Percentiles rank a stretch among this genome's conserved stretches.
These are phyloP conservation scores for Alethe castanea DNA, from an alignment of 2,113 vertebrate genomes.

Conservation along the genomic window DNA sequence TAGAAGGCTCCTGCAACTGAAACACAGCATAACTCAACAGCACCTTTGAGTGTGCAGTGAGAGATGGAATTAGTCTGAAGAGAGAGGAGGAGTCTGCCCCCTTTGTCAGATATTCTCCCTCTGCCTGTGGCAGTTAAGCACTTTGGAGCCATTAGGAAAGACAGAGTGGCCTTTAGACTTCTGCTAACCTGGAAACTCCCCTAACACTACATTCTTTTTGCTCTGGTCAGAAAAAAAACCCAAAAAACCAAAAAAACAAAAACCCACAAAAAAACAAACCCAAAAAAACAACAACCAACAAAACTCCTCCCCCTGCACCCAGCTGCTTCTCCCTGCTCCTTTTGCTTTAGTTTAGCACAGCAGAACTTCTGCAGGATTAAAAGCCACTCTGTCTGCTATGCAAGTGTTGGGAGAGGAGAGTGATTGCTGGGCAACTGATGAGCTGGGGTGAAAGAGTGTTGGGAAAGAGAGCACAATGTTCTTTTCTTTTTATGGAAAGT, in stretches of 20 bases:
- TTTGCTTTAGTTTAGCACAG: neutral
- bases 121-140: neutral
- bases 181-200: neutral
- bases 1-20: neutral
- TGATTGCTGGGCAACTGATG: conserved; percentile 54
- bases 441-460: conserved; percentile 42
- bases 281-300: neutral
- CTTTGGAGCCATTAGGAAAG: neutral
- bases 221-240: neutral
- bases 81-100: neutral
- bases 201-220: neutral
- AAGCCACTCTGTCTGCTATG: neutral
- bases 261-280: neutral
- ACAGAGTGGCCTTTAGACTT: neutral
- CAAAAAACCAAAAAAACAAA: neutral
- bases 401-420: conserved; percentile 17
- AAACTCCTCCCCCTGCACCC: neutral
- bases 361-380: conserved; percentile 1
- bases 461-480: conserved; percentile 59
- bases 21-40: neutral
- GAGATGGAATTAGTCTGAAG: neutral
- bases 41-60: neutral
- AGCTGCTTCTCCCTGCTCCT: neutral
- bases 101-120: neutral
- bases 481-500: conserved; percentile 67